phyloP scores from a whole-genome alignment of 1,140 invertebrate genomes.

The Helicoverpa zea region DNA sequence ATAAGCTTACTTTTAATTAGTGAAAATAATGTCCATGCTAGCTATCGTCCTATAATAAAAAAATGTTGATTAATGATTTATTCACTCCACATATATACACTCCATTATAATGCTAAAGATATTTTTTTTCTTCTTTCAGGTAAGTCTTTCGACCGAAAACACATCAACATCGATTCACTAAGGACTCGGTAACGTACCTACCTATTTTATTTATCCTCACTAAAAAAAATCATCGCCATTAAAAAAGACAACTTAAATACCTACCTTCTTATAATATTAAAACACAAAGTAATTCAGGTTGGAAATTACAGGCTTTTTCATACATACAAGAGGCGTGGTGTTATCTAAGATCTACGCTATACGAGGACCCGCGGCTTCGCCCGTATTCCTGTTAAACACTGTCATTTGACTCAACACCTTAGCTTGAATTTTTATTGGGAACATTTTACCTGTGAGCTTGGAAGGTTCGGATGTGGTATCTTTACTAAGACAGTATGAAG shows the following conservation, averaged over 20 bases:
- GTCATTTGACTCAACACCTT: conserved; percentile 67
- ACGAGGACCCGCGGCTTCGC: conserved; percentile 40
- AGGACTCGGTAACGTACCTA: not conserved
- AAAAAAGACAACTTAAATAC: conserved; percentile 1
- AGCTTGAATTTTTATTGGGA: conserved; percentile 63
- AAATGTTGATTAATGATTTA: too few species aligned
- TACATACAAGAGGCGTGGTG: not conserved
- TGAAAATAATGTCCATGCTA: too few species aligned
- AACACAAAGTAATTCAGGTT: conserved; percentile 1
- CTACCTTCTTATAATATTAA: conserved; percentile 4
- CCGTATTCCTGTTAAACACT: conserved; percentile 58
- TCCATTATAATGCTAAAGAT: not conserved
- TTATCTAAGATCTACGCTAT: conserved; percentile 42
- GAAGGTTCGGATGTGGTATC: conserved; percentile 48
- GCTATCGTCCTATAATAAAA: too few species aligned
- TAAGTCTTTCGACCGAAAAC: not conserved
- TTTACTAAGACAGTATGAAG: not conserved
- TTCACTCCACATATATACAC: too few species aligned
- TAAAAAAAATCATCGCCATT: not conserved
- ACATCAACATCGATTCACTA: too few species aligned
- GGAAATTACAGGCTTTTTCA: conserved; percentile 24
- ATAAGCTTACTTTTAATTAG: too few species aligned
- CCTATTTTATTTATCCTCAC: not conserved
- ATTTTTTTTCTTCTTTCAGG: conserved; percentile 31
- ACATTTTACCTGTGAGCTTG: conserved; percentile 49